Conservation (phyloP, 1,140 invertebrate genomes). For the Papilio helenus region DNA sequence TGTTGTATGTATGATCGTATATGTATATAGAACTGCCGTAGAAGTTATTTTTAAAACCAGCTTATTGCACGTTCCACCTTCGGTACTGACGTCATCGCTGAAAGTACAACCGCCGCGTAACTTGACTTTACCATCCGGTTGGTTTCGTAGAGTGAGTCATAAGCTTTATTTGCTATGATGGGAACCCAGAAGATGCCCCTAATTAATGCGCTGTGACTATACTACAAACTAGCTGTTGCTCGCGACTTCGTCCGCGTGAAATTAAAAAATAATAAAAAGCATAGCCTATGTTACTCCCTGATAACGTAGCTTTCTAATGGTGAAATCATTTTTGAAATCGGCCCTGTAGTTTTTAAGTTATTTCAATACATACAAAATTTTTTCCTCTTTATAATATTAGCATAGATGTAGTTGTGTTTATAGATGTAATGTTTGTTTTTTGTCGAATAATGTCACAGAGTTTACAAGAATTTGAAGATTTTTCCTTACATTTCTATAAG, state of each 20-base stretch:
- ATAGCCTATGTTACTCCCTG: no score
- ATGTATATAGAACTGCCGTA: no score
- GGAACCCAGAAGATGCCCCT: neutral
- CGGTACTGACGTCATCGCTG: neutral
- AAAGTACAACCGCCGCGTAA: neutral
- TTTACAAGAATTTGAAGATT: neutral
- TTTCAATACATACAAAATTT: no score
- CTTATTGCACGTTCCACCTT: neutral
- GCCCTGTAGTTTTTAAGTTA: no score
- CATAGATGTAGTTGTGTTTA: neutral
- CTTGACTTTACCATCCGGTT: neutral
- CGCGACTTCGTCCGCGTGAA: no score
- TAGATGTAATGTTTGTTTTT: neutral
- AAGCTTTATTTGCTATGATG: neutral
- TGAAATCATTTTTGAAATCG: no score
- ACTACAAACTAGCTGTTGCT: no score
- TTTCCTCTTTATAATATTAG: no score
- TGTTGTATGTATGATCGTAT: no score
- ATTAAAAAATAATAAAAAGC: no score
- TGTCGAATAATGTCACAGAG: neutral
- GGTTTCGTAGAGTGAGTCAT: constrained; percentile 1
- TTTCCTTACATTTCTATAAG: no score
- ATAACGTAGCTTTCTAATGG: no score
- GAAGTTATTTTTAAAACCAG: neutral
- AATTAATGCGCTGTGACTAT: neutral